phyloP scores from a whole-genome alignment of 2,888 invertebrate species.

The Helleia helle region DNA sequence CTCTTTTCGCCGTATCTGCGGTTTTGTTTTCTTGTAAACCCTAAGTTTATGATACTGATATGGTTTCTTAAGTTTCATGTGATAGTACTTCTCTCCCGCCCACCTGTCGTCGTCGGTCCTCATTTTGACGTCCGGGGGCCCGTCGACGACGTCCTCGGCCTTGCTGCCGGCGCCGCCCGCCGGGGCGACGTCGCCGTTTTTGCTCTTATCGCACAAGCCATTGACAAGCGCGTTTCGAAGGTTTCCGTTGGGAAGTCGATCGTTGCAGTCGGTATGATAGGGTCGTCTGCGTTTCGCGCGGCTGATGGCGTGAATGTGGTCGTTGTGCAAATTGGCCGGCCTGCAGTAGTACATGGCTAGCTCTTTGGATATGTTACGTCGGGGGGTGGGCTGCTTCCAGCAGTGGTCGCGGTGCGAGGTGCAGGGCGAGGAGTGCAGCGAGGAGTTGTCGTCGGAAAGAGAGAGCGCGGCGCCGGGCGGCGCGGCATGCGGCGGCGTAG shows the following conservation, averaged over 20 bases:
- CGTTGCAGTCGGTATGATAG: slow-evolving; percentile 56
- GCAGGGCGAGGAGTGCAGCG: slow-evolving; percentile 92
- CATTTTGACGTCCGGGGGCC: slow-evolving; percentile 27
- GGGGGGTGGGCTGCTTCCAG: slow-evolving; percentile 88
- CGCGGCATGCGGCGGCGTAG: slow-evolving; percentile 68
- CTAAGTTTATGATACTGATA: slow-evolving; percentile 67
- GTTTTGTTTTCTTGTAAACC: slow-evolving; percentile 60
- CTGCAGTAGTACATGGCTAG: slow-evolving; percentile 81
- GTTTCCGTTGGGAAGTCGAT: slow-evolving; percentile 33
- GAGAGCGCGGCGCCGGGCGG: slow-evolving; percentile 80
- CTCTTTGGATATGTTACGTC: slow-evolving; percentile 82
- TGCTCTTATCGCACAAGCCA: slow-evolving; percentile 39
- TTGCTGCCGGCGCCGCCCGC: slow-evolving; percentile 29
- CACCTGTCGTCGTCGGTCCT: slow-evolving; percentile 42
- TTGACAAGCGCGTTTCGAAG: slow-evolving; percentile 33
- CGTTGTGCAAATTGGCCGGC: slow-evolving; percentile 62
- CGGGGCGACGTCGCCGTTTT: slow-evolving; percentile 42
- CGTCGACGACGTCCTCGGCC: slow-evolving; percentile 44
- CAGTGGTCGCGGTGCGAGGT: slow-evolving; percentile 84
- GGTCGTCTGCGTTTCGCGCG: slow-evolving; percentile 79
- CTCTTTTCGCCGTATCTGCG: slow-evolving; percentile 45
- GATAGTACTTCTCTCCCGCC: slow-evolving; percentile 59
- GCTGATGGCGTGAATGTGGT: slow-evolving; percentile 52
- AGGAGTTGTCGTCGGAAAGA: slow-evolving; percentile 93
- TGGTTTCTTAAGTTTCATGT: slow-evolving; percentile 68